These are phyloP conservation scores for Aleiodes sp. DNA, from an alignment of 1,140 invertebrate genomes.

Conservation along the genomic window DNA sequence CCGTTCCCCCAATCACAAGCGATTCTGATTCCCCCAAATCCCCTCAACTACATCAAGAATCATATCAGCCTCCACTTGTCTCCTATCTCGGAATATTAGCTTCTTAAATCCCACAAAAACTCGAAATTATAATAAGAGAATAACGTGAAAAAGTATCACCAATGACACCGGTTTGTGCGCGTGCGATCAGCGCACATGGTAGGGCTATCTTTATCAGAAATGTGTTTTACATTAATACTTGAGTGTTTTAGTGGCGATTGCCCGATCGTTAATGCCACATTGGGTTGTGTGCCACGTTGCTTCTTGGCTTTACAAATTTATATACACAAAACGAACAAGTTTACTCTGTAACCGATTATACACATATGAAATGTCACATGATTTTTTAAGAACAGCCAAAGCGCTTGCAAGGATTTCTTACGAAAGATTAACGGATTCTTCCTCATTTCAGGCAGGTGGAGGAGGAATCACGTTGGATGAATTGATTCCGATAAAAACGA, in stretches of 20 bases:
- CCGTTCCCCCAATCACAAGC: too few relatives aligned
- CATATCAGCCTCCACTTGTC: too few relatives aligned
- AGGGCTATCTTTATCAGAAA: slow-evolving; percentile 40
- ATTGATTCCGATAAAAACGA: not conserved
- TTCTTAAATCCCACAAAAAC: not conserved
- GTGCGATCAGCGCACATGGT: not conserved
- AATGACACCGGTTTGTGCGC: slow-evolving; percentile 20
- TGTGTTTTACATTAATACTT: slow-evolving; percentile 46
- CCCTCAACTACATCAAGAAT: too few relatives aligned
- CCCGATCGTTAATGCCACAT: slow-evolving; percentile 40
- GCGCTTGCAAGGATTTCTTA: not conserved
- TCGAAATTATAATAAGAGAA: slow-evolving; percentile 1
- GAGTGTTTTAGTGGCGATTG: slow-evolving; percentile 42
- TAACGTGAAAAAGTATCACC: not conserved
- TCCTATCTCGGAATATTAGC: too few relatives aligned
- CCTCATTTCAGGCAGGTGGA: not conserved
- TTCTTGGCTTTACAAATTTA: slow-evolving; percentile 34
- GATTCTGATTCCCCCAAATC: too few relatives aligned
- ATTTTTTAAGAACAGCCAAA: not conserved
- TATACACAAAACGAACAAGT: slow-evolving; percentile 24
- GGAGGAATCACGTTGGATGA: not conserved
- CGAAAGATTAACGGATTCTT: not conserved
- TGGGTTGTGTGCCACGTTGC: slow-evolving; percentile 23
- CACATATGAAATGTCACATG: slow-evolving; percentile 12
- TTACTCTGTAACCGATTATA: not conserved